Evolutionary conservation across 37 sponge, comb jelly and placozoan species (phyloP).

Genomic region (Ephydatia muelleri): DNA sequence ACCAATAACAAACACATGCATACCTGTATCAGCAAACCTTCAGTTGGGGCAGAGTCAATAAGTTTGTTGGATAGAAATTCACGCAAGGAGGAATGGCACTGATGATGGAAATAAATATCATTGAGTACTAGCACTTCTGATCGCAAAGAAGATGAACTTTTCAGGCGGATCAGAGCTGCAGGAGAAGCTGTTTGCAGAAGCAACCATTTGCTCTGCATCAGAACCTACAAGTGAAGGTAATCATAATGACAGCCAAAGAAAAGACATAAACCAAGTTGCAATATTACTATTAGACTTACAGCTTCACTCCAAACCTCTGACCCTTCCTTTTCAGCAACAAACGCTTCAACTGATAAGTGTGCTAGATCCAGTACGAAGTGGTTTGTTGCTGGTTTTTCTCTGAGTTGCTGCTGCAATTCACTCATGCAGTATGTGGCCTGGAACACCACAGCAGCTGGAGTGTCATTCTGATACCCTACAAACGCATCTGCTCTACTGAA

Average conservation of each 20-base stretch:
- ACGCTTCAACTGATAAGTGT: not conserved
- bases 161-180: constrained; percentile 68
- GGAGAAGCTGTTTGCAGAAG: constrained; percentile 67
- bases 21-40: not conserved
- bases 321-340: not conserved
- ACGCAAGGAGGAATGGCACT: constrained; percentile 40
- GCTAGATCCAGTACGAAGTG: not conserved
- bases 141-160: not conserved
- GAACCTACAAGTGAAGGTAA: constrained; percentile 27
- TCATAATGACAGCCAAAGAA: not conserved
- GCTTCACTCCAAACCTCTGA: constrained; percentile 14
- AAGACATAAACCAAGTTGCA: not conserved
- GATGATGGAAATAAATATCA: constrained; percentile 46
- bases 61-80: constrained; percentile 23
- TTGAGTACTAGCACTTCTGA: not conserved
- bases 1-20: not conserved
- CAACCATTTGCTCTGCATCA: constrained; percentile 35
- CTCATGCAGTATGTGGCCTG: constrained; percentile 45
- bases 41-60: not conserved
- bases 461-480: constrained; percentile 77
- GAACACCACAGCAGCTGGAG: constrained; percentile 80
- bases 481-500: constrained; percentile 58
- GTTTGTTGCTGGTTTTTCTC: not conserved
- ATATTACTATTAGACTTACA: not conserved
- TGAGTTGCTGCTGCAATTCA: not conserved